phyloP scores from a whole-genome alignment of 2,113 vertebrate genomes.

The Epinephelus fuscoguttatus region DNA sequence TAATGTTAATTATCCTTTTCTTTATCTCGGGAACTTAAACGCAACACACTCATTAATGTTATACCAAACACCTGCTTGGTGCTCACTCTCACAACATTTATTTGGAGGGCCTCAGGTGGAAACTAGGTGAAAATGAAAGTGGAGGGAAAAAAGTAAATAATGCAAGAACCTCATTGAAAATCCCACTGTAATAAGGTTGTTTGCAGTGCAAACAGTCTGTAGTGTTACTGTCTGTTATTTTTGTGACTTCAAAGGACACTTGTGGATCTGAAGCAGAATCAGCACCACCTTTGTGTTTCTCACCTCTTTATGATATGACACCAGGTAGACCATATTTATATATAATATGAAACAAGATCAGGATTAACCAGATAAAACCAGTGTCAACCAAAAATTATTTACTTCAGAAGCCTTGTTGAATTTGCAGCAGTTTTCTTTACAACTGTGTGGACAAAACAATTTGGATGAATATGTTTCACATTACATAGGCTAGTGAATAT shows the following conservation, averaged over 20 bases:
- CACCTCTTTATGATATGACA: no score
- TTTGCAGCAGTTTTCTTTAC: neutral
- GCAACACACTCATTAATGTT: neutral
- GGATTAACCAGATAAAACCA: neutral
- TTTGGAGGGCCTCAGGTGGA: neutral
- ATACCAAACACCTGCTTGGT: neutral
- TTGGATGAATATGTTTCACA: neutral
- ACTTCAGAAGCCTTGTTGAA: neutral
- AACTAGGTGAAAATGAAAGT: neutral
- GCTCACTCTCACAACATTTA: neutral
- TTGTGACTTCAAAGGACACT: neutral
- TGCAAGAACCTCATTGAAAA: neutral
- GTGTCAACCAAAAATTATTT: neutral
- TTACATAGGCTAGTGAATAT: neutral
- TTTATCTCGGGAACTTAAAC: neutral
- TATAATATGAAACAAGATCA: neutral
- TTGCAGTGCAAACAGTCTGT: neutral
- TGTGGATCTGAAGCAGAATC: constrained; percentile 1
- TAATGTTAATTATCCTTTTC: neutral
- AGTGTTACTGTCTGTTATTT: constrained; percentile 3
- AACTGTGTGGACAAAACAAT: neutral
- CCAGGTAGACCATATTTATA: neutral
- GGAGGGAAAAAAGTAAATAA: neutral
- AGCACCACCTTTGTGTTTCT: neutral
- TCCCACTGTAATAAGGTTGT: neutral